Evolutionary conservation across 2,797 vertebrate genomes (phyloP).

Genomic region (Ctenosaura bakeri): DNA sequence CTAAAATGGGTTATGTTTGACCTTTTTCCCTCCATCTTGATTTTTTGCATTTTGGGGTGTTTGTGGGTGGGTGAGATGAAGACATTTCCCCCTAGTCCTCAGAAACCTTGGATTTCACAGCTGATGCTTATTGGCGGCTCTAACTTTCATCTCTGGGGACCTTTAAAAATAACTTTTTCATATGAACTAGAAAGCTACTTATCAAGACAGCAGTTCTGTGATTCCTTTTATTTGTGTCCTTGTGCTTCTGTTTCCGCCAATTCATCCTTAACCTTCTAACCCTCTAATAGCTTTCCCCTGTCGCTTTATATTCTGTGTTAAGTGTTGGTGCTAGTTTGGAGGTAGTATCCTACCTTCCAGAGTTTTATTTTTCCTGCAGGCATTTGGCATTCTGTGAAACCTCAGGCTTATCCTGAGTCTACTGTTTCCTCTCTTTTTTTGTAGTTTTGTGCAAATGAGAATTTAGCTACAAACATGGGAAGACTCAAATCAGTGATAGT

Average conservation of each 20-base stretch:
- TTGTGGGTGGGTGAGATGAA: neutral
- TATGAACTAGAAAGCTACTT: neutral
- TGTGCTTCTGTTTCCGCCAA: neutral
- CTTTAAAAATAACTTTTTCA: neutral
- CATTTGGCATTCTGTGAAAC: neutral
- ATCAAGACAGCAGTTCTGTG: neutral
- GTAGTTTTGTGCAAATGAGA: neutral
- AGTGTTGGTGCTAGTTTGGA: neutral
- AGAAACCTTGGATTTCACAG: neutral
- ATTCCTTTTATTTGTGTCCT: neutral
- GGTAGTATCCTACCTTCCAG: neutral
- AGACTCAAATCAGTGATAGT: neutral
- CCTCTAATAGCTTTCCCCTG: neutral
- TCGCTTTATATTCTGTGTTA: neutral
- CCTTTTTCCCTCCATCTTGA: no score
- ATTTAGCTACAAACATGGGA: neutral
- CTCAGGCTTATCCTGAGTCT: neutral
- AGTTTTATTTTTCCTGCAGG: neutral
- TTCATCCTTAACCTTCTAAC: neutral
- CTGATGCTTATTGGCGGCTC: neutral
- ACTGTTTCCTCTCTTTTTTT: neutral
- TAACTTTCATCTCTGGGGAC: neutral
- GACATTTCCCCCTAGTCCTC: neutral
- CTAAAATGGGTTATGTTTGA: neutral
- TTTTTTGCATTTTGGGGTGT: neutral